phyloP scores from a whole-genome alignment of 2,113 vertebrate species.

The Salvator merianae region DNA sequence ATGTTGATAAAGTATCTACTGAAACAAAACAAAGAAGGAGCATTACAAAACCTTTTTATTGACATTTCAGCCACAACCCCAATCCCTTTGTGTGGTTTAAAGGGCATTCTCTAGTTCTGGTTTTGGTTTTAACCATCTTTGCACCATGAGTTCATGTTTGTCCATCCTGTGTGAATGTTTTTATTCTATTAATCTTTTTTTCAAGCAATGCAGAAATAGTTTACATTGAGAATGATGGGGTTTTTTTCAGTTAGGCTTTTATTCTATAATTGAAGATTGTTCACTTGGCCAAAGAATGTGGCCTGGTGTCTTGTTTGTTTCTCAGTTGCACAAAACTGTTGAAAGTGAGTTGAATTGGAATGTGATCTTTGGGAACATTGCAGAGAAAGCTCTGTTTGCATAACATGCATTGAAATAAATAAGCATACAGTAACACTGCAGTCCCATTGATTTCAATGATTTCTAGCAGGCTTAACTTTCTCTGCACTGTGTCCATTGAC shows the following conservation, averaged over 20 bases:
- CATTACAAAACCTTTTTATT: constrained; percentile 59
- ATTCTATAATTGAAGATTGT: constrained; percentile 59
- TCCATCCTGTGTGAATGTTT: constrained; percentile 42
- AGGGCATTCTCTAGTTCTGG: constrained; percentile 51
- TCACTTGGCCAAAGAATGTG: constrained; percentile 67
- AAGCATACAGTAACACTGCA: constrained; percentile 8
- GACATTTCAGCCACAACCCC: constrained; percentile 61
- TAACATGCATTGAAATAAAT: not conserved
- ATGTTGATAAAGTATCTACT: constrained; percentile 60
- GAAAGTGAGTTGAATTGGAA: constrained; percentile 71
- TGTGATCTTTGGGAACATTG: constrained; percentile 49
- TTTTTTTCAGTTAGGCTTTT: constrained; percentile 40
- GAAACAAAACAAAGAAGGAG: constrained; percentile 36
- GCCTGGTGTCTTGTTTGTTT: constrained; percentile 42
- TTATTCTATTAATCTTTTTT: constrained; percentile 62
- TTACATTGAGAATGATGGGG: constrained; percentile 54
- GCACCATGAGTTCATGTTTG: constrained; percentile 44
- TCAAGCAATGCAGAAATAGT: constrained; percentile 52
- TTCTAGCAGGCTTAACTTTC: constrained; percentile 14
- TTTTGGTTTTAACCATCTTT: constrained; percentile 62
- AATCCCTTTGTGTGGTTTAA: constrained; percentile 60
- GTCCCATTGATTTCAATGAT: constrained; percentile 1
- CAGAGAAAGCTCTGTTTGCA: constrained; percentile 9
- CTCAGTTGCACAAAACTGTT: constrained; percentile 76
- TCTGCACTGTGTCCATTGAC: constrained; percentile 38